Evolutionary conservation across 2,113 vertebrate species (phyloP), one percentile per base, ranked within the genome.

Genomic region (Perca flavescens): DNA sequence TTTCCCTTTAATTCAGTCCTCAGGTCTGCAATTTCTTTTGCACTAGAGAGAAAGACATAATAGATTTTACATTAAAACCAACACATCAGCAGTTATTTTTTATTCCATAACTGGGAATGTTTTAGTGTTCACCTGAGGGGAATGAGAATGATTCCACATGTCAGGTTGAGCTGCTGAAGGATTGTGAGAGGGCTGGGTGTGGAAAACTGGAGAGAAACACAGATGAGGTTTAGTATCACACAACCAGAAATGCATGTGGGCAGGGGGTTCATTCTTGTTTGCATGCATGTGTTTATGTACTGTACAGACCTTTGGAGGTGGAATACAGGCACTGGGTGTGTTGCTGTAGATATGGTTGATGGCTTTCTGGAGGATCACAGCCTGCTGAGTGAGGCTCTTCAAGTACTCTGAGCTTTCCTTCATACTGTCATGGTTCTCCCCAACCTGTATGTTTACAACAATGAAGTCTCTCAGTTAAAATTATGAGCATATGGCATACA

Each of bases 321-420:
- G 87, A 82, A 97, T 95, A 90, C 95, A 96, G 56, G 96, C 94
- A 0, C 93, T 96, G 76, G 96, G 95, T 89, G 95, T 96, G 0
- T 96, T 96, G 83, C 96, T 97, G 94, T 97, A 97, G 82, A 97
- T 96, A 76, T 97, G 96, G 0, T 98, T 97, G 95, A 99, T 96
- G 77, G 96, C 97, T 92, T 96, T 97, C 93, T 99, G 97, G 71
- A 98, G 94, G 74, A 96, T 95, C 1, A 98, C 97, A 0, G 96
- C 97, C 76, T 98, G 97, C 93, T 97, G 96, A 3, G 97, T 99
- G 89, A 99, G 97, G 81, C 96, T 96, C 89, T 97, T 96, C 94
- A 99, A 94, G 95, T 98, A 97, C 93, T 97, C 96, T 0, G 96
- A 98, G 94, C 97, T 99, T 87, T 98, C 96, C 94, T 94, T 96